These are phyloP conservation scores for Drosophila subsilvestris DNA, from an alignment of 2,888 invertebrate species.

Conservation along the genomic window DNA sequence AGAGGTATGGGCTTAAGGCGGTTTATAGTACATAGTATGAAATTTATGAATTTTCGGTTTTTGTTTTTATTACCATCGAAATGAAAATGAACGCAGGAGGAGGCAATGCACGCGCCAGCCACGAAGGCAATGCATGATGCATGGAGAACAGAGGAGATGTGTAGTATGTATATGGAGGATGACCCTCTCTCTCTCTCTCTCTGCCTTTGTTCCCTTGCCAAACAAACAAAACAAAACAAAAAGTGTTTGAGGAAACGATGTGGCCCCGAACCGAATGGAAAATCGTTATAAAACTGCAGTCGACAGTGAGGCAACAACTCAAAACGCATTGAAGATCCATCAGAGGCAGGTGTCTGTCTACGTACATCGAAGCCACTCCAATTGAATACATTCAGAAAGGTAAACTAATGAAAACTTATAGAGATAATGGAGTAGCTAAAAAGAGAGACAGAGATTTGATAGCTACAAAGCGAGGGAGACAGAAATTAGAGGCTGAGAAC, in stretches of 20 bases:
- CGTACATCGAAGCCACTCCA: conserved; percentile 1
- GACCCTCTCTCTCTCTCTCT: conserved; percentile 19
- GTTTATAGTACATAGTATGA: conserved; percentile 10
- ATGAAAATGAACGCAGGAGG: conserved; percentile 18
- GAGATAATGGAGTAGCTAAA: neutral
- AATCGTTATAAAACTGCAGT: conserved; percentile 38
- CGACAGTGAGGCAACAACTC: conserved; percentile 16
- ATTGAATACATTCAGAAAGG: conserved; percentile 1
- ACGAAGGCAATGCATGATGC: conserved; percentile 44
- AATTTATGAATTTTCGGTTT: conserved; percentile 32
- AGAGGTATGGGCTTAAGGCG: conserved; percentile 1
- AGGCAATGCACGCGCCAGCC: conserved; percentile 48
- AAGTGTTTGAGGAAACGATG: conserved; percentile 32
- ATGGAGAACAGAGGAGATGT: conserved; percentile 21
- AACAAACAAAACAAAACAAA: conserved; percentile 19
- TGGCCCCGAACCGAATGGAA: conserved; percentile 1
- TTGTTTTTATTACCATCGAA: conserved; percentile 28
- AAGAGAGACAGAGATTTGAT: conserved; percentile 10
- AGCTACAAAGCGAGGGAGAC: neutral
- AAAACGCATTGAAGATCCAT: conserved; percentile 25
- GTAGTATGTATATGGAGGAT: neutral
- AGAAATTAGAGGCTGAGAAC: neutral
- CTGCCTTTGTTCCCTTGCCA: conserved; percentile 28
- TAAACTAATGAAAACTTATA: conserved; percentile 11
- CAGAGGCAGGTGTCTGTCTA: conserved; percentile 25